phyloP scores from a whole-genome alignment of 2,888 invertebrate species.

The Cataglyphis cursor region DNA sequence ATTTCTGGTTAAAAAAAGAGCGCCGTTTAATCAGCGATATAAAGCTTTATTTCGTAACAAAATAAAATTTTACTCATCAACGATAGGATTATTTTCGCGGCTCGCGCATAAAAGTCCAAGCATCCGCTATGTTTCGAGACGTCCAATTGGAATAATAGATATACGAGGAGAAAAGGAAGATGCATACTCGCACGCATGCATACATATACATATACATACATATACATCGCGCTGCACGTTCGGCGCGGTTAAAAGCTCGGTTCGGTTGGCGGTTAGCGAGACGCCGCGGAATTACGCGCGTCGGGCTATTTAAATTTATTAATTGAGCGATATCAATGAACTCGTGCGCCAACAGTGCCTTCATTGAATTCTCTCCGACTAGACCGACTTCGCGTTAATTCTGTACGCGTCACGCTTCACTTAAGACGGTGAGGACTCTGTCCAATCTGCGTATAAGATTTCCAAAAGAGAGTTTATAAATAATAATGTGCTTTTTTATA shows the following conservation, averaged over 20 bases:
- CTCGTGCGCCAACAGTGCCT: conserved; percentile 84
- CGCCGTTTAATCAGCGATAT: not conserved
- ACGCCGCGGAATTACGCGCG: conserved; percentile 75
- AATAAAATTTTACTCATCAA: not conserved
- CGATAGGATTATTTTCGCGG: not conserved
- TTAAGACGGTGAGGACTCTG: conserved; percentile 35
- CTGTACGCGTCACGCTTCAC: conserved; percentile 42
- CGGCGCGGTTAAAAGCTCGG: conserved; percentile 37
- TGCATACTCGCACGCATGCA: not conserved
- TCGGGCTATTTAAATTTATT: conserved; percentile 85
- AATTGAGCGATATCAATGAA: conserved; percentile 86
- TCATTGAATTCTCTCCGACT: conserved; percentile 83
- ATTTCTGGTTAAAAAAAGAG: not conserved
- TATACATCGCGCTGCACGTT: not conserved
- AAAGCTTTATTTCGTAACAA: not conserved
- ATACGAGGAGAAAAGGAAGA: conserved; percentile 2
- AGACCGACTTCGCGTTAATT: conserved; percentile 69
- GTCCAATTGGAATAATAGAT: conserved; percentile 69
- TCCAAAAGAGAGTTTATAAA: not conserved
- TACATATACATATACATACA: too few relatives aligned
- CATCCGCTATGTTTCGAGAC: conserved; percentile 32
- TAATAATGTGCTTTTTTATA: not conserved
- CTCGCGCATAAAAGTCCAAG: conserved; percentile 54
- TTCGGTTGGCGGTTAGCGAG: conserved; percentile 65
- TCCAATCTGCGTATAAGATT: conserved; percentile 31